Percentiles rank a stretch among this genome's conserved stretches.
These are phyloP conservation scores for Kuschelorhynchus macadamiae DNA, from an alignment of 2,888 invertebrate species.

Conservation along the genomic window DNA sequence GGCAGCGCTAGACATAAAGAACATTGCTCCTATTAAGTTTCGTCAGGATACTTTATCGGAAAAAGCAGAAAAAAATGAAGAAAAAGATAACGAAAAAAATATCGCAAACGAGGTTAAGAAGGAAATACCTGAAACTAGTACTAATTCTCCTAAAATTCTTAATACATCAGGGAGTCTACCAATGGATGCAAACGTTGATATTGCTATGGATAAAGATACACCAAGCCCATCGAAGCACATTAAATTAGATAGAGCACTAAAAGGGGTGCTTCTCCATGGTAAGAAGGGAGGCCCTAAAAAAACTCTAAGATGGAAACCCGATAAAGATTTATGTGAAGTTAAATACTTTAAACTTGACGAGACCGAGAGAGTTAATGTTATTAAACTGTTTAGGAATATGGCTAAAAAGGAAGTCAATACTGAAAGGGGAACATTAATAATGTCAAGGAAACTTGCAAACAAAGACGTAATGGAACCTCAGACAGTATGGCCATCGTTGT, in stretches of 20 bases:
- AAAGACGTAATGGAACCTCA: slow-evolving; percentile 89
- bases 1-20: slow-evolving; percentile 66
- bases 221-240: slow-evolving; percentile 44
- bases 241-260: slow-evolving; percentile 70
- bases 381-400: slow-evolving; percentile 91
- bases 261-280: slow-evolving; percentile 82
- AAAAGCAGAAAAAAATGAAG: slow-evolving; percentile 64
- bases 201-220: slow-evolving; percentile 59
- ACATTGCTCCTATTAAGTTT: slow-evolving; percentile 79
- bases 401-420: slow-evolving; percentile 89
- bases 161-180: slow-evolving; percentile 48
- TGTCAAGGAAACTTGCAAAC: slow-evolving; percentile 80
- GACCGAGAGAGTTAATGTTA: slow-evolving; percentile 96
- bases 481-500: slow-evolving; percentile 82
- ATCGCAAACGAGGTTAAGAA: too few species aligned
- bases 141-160: slow-evolving; percentile 58
- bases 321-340: slow-evolving; percentile 83
- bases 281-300: slow-evolving; percentile 86
- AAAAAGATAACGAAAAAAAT: too few species aligned
- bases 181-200: slow-evolving; percentile 65
- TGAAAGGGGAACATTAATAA: slow-evolving; percentile 87
- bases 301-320: slow-evolving; percentile 82
- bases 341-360: slow-evolving; percentile 96
- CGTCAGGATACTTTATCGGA: slow-evolving; percentile 88
- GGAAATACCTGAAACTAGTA: slow-evolving; percentile 59